Conservation (phyloP, 2,888 invertebrate species). For the Pardosa pseudoannulata region DNA sequence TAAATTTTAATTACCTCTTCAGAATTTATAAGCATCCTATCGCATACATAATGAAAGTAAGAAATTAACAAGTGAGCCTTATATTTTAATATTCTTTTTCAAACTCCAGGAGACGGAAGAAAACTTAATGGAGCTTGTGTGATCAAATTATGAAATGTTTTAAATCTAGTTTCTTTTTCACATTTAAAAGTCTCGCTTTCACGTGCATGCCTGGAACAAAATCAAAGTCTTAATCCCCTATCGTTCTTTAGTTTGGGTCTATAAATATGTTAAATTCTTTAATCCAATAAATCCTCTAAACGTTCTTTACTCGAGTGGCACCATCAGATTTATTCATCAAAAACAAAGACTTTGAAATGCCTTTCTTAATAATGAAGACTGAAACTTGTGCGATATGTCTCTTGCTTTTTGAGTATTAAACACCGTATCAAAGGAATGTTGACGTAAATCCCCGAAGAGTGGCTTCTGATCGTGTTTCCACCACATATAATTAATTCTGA, state of each 20-base stretch:
- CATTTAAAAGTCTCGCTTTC: too few relatives aligned
- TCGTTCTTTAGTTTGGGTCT: not conserved
- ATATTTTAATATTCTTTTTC: too few relatives aligned
- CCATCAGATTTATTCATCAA: not conserved
- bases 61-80: too few relatives aligned
- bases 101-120: too few relatives aligned
- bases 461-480: not conserved
- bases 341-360: not conserved
- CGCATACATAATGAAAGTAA: too few relatives aligned
- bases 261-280: not conserved
- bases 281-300: not conserved
- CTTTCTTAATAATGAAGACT: not conserved
- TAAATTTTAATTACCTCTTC: too few relatives aligned
- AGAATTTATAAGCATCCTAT: too few relatives aligned
- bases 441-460: not conserved
- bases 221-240: not conserved
- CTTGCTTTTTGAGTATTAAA: not conserved
- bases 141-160: too few relatives aligned
- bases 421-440: not conserved
- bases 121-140: too few relatives aligned
- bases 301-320: not conserved
- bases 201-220: not conserved
- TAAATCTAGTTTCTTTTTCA: too few relatives aligned
- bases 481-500: conserved; percentile 43
- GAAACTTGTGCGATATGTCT: not conserved